Base-by-base conservation (phyloP, 2,113 vertebrate genomes). In the Puma concolor region DNA sequence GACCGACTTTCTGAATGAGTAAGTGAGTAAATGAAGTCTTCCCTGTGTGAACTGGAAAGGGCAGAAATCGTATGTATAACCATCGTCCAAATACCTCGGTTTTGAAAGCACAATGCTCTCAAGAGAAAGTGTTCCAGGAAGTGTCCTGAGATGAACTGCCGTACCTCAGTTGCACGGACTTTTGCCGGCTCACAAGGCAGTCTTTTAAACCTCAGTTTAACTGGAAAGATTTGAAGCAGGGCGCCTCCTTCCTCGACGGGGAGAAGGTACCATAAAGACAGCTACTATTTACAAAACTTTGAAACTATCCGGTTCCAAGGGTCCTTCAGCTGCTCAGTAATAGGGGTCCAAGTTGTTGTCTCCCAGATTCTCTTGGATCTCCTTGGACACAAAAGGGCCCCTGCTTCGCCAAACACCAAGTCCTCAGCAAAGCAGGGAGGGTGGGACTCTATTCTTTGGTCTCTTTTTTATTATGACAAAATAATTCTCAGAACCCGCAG, bases 401-500 rank as follows among this genome's bases (percentile, higher is more conserved):
- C 81, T 54, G 15, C 10, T 48, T 80, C 64, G 41, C 31, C 76
- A 60, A 90, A 74, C 31, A 85, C 33, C 48, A 69, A 83, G 54
- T 88, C 29, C 15, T 92, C 41, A 74, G 14, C 33, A 44, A 91
- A 81, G 52, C 6, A 81, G 36, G 48, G 11, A 31, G 5, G 21
- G 25, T 57, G 11, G 41, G 48, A 33, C 15, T 83, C 44, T 66
- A 16, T 86, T 67, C 38, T 11, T 86, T 60, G 88, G 16, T 76
- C 52, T 96, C 41, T 88, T 76, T 76, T 84, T 93, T 66, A 95
- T 36, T 94, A 25, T 31, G 64, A 94, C 52, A 52, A 93, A 92
- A 44, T 79, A 66, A 67, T 90, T 67, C 71, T 93, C 60, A 76
- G 33, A 93, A 87, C 48, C 52, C 64, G 29, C 1, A n/a, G 60